A percentile compares a stretch with the other conserved stretches of the same genome.
Conservation (phyloP, 2,797 vertebrate genomes). For the Remorina albescens region DNA sequence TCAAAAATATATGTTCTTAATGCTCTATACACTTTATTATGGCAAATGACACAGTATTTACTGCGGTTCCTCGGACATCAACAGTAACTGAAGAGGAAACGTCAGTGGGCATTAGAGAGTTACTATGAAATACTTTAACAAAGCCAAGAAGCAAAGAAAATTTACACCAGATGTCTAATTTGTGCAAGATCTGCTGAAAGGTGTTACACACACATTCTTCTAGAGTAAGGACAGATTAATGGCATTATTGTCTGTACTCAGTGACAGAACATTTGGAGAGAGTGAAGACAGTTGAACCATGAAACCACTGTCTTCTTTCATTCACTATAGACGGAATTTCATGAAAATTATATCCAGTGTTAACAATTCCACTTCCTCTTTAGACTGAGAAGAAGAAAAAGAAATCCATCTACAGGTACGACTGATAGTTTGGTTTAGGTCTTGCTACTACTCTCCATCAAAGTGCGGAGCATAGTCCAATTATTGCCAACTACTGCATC, state of each 20-base stretch:
- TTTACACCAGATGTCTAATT: background rate
- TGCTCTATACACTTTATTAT: background rate
- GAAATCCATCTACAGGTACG: slow-evolving; percentile 10
- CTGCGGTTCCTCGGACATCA: background rate
- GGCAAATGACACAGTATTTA: slow-evolving; percentile 2
- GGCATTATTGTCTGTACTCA: too few relatives aligned
- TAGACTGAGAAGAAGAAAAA: background rate
- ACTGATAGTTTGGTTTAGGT: slow-evolving; percentile 28
- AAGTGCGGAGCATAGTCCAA: background rate
- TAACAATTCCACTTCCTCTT: background rate
- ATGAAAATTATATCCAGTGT: background rate
- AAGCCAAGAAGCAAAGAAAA: background rate
- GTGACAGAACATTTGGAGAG: background rate
- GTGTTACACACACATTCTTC: background rate
- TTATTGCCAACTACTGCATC: background rate
- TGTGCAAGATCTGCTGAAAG: background rate
- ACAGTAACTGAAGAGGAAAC: background rate
- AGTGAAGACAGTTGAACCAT: background rate
- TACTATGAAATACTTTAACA: background rate
- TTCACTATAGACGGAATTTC: too few relatives aligned
- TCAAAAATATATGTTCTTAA: background rate
- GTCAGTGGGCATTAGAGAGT: background rate
- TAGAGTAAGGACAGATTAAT: background rate
- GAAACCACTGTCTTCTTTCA: too few relatives aligned
- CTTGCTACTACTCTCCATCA: too few relatives aligned